phyloP scores from a whole-genome alignment of 2,797 vertebrate genomes.

The Sebastes itinus region DNA sequence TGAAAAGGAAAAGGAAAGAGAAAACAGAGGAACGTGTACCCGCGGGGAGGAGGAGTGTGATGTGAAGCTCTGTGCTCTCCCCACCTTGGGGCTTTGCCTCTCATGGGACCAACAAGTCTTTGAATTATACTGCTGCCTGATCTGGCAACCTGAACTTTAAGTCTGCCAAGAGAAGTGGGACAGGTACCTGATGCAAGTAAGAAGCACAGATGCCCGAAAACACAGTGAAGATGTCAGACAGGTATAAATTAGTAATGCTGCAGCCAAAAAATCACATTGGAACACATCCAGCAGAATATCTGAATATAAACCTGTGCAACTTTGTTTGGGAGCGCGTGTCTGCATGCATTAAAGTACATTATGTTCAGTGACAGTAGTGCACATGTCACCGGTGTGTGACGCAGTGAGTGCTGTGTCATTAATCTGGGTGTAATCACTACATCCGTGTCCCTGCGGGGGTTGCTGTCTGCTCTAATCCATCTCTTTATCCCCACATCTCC shows the following conservation, averaged over 20 bases:
- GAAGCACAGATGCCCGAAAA: slow-evolving; percentile 2
- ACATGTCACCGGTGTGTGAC: slow-evolving; percentile 4
- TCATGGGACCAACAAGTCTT: slow-evolving; percentile 20
- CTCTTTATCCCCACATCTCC: slow-evolving; percentile 65
- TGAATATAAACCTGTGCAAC: not conserved
- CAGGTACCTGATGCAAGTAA: slow-evolving; percentile 16
- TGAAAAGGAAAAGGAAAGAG: not conserved
- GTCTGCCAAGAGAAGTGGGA: slow-evolving; percentile 16
- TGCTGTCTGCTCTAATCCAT: slow-evolving; percentile 74
- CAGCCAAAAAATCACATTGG: not conserved
- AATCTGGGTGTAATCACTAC: slow-evolving; percentile 78
- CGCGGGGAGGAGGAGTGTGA: slow-evolving; percentile 11
- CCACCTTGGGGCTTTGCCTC: slow-evolving; percentile 25
- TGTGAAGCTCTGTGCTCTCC: slow-evolving; percentile 2
- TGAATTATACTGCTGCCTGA: slow-evolving; percentile 25
- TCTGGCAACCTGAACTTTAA: slow-evolving; percentile 29
- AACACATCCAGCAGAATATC: not conserved
- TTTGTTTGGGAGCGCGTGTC: not conserved
- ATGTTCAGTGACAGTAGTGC: not conserved
- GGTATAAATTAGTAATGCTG: slow-evolving; percentile 19
- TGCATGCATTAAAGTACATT: not conserved
- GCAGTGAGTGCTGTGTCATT: slow-evolving; percentile 58
- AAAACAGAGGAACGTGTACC: slow-evolving; percentile 18
- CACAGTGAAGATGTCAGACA: not conserved
- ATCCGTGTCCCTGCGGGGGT: slow-evolving; percentile 60